Evolutionary conservation across 2,797 vertebrate species (phyloP), one percentile per base, ranked within the genome.

Genomic region (Hoplostethus atlanticus): DNA sequence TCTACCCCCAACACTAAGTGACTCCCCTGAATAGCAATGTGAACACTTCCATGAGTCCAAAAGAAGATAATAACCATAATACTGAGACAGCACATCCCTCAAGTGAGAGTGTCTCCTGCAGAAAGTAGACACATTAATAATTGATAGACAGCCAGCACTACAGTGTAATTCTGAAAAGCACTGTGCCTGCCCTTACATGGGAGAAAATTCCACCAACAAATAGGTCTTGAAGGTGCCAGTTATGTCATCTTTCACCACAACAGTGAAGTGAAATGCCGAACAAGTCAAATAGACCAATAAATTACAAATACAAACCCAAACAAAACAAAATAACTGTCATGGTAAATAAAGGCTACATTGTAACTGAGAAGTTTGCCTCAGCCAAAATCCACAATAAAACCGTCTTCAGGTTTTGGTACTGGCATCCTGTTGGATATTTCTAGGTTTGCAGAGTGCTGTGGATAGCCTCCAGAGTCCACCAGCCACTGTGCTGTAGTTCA

Each of bases 71-170:
- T 91, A 90, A 81, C 86, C 80, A 88, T 89, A 89, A 91, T 84
- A 90, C 84, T 79, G 84, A 89, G 90, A 91, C 87, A 91, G 88
- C 89, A 87, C 81, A 92, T 91, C 83, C 77, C 84, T 93, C 87
- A 91, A 85, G 83, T 76, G 81, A 88, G 77, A 89, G 80, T 87
- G 76, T 91, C 86, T 90, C 81, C 74, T 79, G 82, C 71, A 88
- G 79, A 91, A 89, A 84, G 85, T 82, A 75, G 86, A 87, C 69
- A 69, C 86, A 92, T 93, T 86, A 91, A 92, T 90, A 92, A 93
- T 93, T 89, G 85, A 93, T 93, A 80, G 84, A 84, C 86, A 91
- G 81, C 80, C 79, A 71, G 79, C 67, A 62, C 64, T 78, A 78
- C 83, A 78, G 42, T 17, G 74, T 71, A 79, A 83, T 86, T 89